phyloP scores from a whole-genome alignment of 2,797 vertebrate genomes.

The Podargus strigoides region DNA sequence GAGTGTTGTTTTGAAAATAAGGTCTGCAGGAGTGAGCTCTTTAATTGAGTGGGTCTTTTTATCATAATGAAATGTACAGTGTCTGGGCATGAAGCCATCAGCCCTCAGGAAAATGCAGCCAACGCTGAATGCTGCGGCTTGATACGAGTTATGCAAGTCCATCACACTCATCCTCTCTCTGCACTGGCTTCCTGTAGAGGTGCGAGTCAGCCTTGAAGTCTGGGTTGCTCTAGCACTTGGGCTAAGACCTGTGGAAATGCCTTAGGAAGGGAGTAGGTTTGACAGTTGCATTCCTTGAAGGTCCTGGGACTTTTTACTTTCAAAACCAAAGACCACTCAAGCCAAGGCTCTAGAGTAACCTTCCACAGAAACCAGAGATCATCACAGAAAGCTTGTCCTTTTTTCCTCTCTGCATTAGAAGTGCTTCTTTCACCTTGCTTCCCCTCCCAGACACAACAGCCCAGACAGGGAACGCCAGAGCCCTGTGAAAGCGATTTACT shows the following conservation, averaged over 20 bases:
- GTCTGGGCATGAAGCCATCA: constrained; percentile 45
- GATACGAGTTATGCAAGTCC: not conserved
- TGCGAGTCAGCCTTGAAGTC: not conserved
- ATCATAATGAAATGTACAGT: constrained; percentile 21
- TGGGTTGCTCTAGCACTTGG: not conserved
- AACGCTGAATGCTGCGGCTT: not conserved
- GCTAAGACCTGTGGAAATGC: not conserved
- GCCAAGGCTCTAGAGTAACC: not conserved
- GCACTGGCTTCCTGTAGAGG: not conserved
- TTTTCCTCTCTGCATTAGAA: not conserved
- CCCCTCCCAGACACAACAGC: not conserved
- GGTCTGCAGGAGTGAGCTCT: not conserved
- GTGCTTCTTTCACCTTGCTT: not conserved
- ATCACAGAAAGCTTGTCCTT: not conserved
- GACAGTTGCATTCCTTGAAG: not conserved
- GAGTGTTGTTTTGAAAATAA: constrained; percentile 19
- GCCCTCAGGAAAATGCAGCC: constrained; percentile 14
- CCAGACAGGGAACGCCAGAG: not conserved
- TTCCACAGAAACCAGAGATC: not conserved
- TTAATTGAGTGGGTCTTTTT: constrained; percentile 29
- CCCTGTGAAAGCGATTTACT: not conserved
- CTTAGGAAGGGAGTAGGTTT: not conserved
- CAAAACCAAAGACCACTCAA: not conserved
- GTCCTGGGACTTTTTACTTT: not conserved
- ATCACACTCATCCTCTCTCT: not conserved